Evolutionary conservation across 1,140 invertebrate genomes (phyloP).

Genomic region (Conus betulinus): DNA sequence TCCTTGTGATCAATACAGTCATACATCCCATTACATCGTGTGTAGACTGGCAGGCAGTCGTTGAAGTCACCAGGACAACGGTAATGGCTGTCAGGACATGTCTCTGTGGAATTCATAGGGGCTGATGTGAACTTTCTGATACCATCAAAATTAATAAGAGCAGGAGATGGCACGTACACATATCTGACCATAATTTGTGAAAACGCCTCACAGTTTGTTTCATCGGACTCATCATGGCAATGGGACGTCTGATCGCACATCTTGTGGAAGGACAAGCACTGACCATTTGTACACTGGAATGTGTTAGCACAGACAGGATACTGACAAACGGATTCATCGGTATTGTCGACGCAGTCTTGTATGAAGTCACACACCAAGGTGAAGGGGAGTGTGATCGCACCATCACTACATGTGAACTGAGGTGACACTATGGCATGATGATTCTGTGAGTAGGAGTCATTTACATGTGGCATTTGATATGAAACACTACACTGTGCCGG

Average conservation of each 20-base stretch:
- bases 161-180: not conserved
- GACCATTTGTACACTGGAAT: conserved; percentile 5
- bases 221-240: conserved; percentile 16
- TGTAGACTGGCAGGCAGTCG: conserved; percentile 7
- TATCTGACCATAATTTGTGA: too few relatives aligned
- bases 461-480: not conserved
- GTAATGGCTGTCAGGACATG: conserved; percentile 15
- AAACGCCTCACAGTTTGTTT: not conserved
- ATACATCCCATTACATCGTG: conserved; percentile 28
- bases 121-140: not conserved
- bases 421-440: not conserved
- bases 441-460: not conserved
- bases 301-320: not conserved
- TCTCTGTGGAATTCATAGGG: not conserved
- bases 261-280: not conserved
- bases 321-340: not conserved
- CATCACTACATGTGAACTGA: not conserved
- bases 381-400: not conserved
- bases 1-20: conserved; percentile 23
- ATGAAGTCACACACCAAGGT: conserved; percentile 24
- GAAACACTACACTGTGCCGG: not conserved
- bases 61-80: not conserved
- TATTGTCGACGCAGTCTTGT: not conserved
- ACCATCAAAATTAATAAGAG: not conserved
- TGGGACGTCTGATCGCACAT: not conserved